Conservation (phyloP, 2,888 invertebrate species). For the Adelphocoris suturalis region DNA sequence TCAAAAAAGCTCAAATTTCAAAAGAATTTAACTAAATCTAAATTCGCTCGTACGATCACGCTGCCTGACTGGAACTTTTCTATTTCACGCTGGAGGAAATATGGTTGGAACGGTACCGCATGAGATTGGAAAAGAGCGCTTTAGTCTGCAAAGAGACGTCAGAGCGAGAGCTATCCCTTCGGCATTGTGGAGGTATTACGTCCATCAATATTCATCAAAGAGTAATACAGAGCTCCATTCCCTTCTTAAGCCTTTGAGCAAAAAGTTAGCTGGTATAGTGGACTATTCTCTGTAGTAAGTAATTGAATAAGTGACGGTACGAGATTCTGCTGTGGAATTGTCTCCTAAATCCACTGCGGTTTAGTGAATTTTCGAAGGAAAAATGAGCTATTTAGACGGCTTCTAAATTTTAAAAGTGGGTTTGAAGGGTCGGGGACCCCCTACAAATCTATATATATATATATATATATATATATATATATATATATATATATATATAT, state of each 20-base stretch:
- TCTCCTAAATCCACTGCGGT: too few relatives aligned
- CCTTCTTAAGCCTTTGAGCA: background rate
- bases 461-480: too few relatives aligned
- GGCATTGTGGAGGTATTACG: background rate
- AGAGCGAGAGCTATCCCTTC: background rate
- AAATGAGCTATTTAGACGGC: too few relatives aligned
- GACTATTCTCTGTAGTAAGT: background rate
- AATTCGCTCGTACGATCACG: too few relatives aligned
- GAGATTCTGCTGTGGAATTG: background rate
- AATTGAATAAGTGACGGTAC: background rate
- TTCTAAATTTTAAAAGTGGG: too few relatives aligned
- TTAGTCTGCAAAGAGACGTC: background rate
- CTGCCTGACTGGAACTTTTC: too few relatives aligned
- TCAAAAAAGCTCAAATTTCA: too few relatives aligned
- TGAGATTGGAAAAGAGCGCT: background rate
- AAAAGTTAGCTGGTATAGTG: background rate
- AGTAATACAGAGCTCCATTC: slow-evolving; percentile 18
- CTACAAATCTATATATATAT: too few relatives aligned
- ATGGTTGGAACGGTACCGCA: background rate
- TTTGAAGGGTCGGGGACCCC: too few relatives aligned
- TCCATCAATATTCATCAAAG: slow-evolving; percentile 13
- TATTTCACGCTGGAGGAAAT: background rate
- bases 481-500: too few relatives aligned
- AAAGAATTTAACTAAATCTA: too few relatives aligned
- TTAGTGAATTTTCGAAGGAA: too few relatives aligned